phyloP scores from a whole-genome alignment of 2,797 vertebrate species.

The Chelon auratus region DNA sequence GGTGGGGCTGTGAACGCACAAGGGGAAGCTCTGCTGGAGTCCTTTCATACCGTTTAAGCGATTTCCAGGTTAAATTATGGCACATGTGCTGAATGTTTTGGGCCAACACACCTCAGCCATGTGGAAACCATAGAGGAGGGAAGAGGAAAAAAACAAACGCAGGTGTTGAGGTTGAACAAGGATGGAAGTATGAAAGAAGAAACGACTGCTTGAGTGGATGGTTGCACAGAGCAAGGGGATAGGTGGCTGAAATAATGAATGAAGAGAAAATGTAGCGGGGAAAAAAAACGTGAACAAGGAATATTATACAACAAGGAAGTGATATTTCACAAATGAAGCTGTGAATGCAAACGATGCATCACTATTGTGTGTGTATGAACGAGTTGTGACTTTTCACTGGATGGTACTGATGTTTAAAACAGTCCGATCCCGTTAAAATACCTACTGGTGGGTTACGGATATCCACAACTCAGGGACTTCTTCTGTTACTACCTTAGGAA shows the following conservation, averaged over 20 bases:
- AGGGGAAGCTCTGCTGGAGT: constrained; percentile 63
- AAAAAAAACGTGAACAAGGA: too few relatives aligned
- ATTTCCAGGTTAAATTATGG: constrained; percentile 65
- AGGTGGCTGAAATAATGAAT: constrained; percentile 9
- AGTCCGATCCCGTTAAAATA: constrained; percentile 45
- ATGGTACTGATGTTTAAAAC: constrained; percentile 45
- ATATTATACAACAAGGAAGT: too few relatives aligned
- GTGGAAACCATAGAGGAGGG: constrained; percentile 38
- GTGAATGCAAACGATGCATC: neutral
- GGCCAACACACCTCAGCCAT: constrained; percentile 42
- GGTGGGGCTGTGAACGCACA: constrained; percentile 66
- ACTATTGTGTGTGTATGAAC: neutral
- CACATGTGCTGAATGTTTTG: constrained; percentile 57
- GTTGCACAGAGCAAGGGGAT: constrained; percentile 8
- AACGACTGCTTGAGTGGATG: neutral
- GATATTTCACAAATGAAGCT: neutral
- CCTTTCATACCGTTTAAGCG: constrained; percentile 56
- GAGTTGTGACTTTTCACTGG: constrained; percentile 15
- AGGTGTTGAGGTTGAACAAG: neutral
- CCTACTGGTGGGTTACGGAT: constrained; percentile 35
- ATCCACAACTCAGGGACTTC: constrained; percentile 45
- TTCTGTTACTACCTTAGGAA: constrained; percentile 12
- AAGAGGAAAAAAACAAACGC: constrained; percentile 4
- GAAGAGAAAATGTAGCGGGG: neutral
- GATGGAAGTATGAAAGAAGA: constrained; percentile 16